phyloP scores from a whole-genome alignment of 2,797 vertebrate genomes.

The Pangasius larnaudii region DNA sequence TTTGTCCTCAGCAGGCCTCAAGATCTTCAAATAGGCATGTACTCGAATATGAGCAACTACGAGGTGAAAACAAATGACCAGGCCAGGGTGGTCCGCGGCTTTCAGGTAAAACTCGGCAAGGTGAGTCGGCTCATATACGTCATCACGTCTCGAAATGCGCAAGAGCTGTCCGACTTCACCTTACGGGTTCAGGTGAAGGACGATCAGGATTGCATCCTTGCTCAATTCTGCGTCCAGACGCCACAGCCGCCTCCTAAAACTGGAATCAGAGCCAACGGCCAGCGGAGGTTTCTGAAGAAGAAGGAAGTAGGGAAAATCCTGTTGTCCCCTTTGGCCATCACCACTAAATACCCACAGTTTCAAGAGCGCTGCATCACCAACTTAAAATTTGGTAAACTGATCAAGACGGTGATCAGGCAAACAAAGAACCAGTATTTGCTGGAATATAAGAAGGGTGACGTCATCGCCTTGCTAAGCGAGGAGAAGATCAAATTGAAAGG shows the following conservation, averaged over 20 bases:
- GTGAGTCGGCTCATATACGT: constrained; percentile 90
- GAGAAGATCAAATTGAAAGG: constrained; percentile 93
- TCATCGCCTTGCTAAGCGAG: constrained; percentile 90
- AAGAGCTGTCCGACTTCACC: constrained; percentile 89
- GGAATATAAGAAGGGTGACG: constrained; percentile 95
- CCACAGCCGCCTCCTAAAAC: constrained; percentile 88
- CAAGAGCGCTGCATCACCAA: constrained; percentile 88
- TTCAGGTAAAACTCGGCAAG: constrained; percentile 92
- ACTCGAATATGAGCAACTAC: constrained; percentile 93
- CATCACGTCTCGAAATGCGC: constrained; percentile 81
- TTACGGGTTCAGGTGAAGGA: constrained; percentile 92
- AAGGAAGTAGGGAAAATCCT: constrained; percentile 93
- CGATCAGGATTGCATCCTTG: constrained; percentile 85
- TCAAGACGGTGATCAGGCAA: constrained; percentile 93
- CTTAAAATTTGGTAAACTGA: constrained; percentile 89
- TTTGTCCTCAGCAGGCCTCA: constrained; percentile 86
- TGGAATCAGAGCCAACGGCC: constrained; percentile 73
- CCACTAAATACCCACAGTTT: constrained; percentile 88
- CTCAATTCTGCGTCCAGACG: constrained; percentile 95
- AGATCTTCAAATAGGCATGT: constrained; percentile 90
- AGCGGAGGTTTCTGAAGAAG: constrained; percentile 93
- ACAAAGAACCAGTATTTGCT: constrained; percentile 93
- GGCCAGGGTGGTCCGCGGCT: constrained; percentile 82
- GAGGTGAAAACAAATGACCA: constrained; percentile 85
- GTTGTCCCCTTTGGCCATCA: constrained; percentile 88